Percentiles rank a stretch among this genome's conserved stretches.
Conservation (phyloP, 1,140 invertebrate genomes). For the Papilio polytes region DNA sequence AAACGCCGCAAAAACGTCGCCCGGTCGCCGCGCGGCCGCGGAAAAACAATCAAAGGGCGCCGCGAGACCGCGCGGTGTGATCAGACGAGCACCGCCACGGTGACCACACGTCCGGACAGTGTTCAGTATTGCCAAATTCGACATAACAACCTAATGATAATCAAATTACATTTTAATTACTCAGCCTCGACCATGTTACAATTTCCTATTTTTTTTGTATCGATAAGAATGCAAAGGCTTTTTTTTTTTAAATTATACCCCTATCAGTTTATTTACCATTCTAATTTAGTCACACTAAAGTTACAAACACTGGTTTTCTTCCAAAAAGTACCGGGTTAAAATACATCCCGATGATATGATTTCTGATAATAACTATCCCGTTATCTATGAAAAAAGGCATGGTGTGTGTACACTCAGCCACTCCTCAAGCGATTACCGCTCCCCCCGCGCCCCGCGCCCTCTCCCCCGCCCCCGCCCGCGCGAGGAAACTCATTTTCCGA, state of each 20-base stretch:
- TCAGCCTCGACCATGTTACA: too few species aligned
- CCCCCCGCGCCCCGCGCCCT: constrained; percentile 30
- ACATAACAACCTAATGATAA: neutral
- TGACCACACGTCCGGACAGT: neutral
- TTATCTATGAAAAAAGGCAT: neutral
- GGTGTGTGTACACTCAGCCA: constrained; percentile 1
- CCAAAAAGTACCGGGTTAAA: neutral
- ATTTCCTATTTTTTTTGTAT: too few species aligned
- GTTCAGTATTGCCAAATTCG: neutral
- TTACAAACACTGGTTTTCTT: neutral
- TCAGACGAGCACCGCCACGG: constrained; percentile 59
- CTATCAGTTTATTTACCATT: neutral
- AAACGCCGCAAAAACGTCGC: constrained; percentile 31
- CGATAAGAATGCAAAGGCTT: neutral
- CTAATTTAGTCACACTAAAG: neutral
- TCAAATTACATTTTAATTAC: too few species aligned
- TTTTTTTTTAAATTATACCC: neutral
- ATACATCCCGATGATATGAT: neutral
- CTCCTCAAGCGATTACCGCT: constrained; percentile 42
- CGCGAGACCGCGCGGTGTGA: constrained; percentile 53
- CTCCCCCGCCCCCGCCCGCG: constrained; percentile 46
- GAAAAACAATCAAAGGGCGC: constrained; percentile 80
- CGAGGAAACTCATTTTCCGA: constrained; percentile 82
- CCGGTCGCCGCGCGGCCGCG: constrained; percentile 47
- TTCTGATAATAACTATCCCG: neutral